Conservation (phyloP, 2,888 invertebrate species). For the Zeuzera pyrina region DNA sequence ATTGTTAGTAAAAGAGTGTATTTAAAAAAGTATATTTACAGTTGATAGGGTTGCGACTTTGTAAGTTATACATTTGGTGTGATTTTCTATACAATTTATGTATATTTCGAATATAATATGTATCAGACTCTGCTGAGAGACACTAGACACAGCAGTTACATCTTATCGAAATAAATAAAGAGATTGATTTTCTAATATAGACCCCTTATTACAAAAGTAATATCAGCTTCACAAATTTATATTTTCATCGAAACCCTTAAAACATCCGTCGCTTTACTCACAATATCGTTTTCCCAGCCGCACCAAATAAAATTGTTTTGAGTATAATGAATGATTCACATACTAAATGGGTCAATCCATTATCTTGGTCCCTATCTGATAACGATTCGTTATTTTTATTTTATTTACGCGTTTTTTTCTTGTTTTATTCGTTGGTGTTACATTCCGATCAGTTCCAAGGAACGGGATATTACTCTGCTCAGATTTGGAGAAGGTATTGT, state of each 20-base stretch:
- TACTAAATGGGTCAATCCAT: constrained; percentile 65
- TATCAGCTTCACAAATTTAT: constrained; percentile 19
- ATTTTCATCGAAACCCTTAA: background rate
- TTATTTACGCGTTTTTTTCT: constrained; percentile 37
- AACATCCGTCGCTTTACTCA: background rate
- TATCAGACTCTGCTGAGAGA: no score
- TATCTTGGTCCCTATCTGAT: constrained; percentile 62
- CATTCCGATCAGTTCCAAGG: constrained; percentile 31
- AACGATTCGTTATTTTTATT: constrained; percentile 52
- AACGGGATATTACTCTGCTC: constrained; percentile 13
- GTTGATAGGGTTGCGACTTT: no score
- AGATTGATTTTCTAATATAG: no score
- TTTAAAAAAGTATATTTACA: no score
- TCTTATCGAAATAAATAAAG: no score
- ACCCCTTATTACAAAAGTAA: no score
- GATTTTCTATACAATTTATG: no score
- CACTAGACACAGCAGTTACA: no score
- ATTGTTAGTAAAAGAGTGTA: no score
- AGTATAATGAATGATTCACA: constrained; percentile 53
- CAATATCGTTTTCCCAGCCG: constrained; percentile 9
- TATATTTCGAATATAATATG: no score
- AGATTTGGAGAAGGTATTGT: background rate
- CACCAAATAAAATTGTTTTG: constrained; percentile 20
- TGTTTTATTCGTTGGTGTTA: constrained; percentile 38
- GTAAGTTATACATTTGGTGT: no score